phyloP scores from a whole-genome alignment of 2,888 invertebrate species.

The Vesta saturnalis region DNA sequence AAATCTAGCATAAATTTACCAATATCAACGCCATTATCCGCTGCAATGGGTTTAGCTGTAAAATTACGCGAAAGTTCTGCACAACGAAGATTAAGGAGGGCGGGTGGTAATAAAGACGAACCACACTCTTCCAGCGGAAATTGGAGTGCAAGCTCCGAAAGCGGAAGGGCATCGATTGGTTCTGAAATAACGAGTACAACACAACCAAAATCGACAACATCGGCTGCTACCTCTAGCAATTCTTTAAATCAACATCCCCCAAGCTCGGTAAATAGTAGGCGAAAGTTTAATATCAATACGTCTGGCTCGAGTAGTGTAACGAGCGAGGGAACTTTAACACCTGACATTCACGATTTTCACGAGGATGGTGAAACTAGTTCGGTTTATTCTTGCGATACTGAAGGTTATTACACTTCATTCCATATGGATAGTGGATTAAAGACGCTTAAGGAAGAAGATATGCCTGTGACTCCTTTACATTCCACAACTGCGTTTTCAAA shows the following conservation, averaged over 20 bases:
- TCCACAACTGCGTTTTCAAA: constrained; percentile 75
- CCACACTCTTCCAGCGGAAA: constrained; percentile 92
- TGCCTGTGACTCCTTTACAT: constrained; percentile 78
- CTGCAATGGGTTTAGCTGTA: constrained; percentile 71
- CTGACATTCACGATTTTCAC: constrained; percentile 81
- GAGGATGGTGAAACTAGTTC: constrained; percentile 90
- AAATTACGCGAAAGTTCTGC: constrained; percentile 80
- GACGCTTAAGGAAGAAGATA: constrained; percentile 81
- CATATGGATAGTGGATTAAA: constrained; percentile 95
- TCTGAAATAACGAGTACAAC: constrained; percentile 82
- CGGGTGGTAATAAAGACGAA: constrained; percentile 77
- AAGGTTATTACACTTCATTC: constrained; percentile 98
- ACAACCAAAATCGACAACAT: constrained; percentile 75
- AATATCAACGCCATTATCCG: constrained; percentile 65
- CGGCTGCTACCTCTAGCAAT: constrained; percentile 74
- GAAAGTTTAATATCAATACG: constrained; percentile 72
- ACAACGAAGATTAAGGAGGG: constrained; percentile 75
- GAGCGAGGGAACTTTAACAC: constrained; percentile 85
- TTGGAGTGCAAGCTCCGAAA: constrained; percentile 94
- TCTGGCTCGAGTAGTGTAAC: constrained; percentile 86
- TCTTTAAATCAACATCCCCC: constrained; percentile 74
- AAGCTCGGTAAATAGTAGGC: constrained; percentile 74
- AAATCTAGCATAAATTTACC: constrained; percentile 71
- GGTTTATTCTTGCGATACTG: constrained; percentile 95
- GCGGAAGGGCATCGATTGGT: constrained; percentile 85